phyloP scores from a whole-genome alignment of 2,888 invertebrate genomes.

The Sceliomorpha sp. region DNA sequence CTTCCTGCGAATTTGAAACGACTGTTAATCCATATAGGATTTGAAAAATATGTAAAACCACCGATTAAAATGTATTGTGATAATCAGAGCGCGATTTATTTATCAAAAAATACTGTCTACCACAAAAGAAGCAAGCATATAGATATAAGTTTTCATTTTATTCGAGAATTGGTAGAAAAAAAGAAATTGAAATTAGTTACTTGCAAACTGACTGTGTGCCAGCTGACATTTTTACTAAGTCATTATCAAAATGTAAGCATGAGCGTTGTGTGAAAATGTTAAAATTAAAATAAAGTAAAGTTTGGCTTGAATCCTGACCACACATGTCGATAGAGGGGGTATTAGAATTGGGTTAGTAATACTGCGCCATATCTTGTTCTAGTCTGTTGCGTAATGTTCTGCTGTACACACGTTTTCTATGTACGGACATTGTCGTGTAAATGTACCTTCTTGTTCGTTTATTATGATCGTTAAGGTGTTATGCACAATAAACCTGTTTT shows the following conservation, averaged over 20 bases:
- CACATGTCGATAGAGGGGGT: conserved; percentile 18
- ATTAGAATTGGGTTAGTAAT: too few relatives aligned
- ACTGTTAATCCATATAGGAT: conserved; percentile 30
- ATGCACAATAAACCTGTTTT: too few relatives aligned
- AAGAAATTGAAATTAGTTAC: not conserved
- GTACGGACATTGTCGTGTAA: too few relatives aligned
- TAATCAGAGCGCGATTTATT: conserved; percentile 19
- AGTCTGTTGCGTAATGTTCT: too few relatives aligned
- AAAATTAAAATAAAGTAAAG: not conserved
- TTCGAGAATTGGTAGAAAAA: conserved; percentile 9
- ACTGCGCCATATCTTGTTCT: too few relatives aligned
- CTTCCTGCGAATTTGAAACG: conserved; percentile 28
- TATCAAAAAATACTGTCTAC: conserved; percentile 12
- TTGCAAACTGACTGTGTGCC: too few relatives aligned
- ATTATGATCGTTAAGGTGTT: too few relatives aligned
- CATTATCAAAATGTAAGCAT: conserved; percentile 11
- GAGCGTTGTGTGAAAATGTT: conserved; percentile 13
- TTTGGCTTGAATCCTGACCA: not conserved
- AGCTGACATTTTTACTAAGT: conserved; percentile 19
- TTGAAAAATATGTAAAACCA: conserved; percentile 10
- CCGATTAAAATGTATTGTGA: conserved; percentile 29
- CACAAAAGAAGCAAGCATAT: too few relatives aligned
- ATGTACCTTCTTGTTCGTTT: too few relatives aligned
- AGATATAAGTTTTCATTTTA: conserved; percentile 13
- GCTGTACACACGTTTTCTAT: too few relatives aligned